Percentiles rank a stretch among this genome's conserved stretches.
Conservation (phyloP, 2,113 vertebrate genomes). For the Lasiurus cinereus region DNA sequence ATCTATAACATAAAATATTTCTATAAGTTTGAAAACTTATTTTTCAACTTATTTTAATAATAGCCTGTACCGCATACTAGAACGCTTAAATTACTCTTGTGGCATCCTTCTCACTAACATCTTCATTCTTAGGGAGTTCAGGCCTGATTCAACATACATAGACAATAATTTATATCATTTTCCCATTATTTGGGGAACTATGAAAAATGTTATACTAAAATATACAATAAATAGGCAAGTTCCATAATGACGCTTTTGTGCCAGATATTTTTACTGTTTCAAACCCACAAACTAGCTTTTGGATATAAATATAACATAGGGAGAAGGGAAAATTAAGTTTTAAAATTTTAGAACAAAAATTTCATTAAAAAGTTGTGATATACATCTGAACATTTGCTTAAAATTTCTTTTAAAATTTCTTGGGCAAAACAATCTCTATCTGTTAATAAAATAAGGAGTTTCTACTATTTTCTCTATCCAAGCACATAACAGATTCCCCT, state of each 20-base stretch:
- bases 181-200: constrained; percentile 35
- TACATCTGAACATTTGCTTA: constrained; percentile 5
- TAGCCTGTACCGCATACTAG: background rate
- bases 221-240: background rate
- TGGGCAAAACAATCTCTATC: background rate
- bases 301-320: background rate
- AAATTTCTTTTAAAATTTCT: constrained; percentile 15
- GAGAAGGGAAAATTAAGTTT: background rate
- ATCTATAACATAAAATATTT: constrained; percentile 39
- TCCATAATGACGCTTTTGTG: background rate
- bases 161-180: constrained; percentile 25
- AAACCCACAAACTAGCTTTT: constrained; percentile 44
- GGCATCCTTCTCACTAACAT: background rate
- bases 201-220: constrained; percentile 35
- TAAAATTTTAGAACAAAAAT: background rate
- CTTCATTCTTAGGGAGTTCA: constrained; percentile 19
- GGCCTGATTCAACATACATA: background rate
- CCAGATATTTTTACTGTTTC: background rate
- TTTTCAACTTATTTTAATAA: constrained; percentile 53
- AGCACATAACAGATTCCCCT: constrained; percentile 5
- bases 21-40: constrained; percentile 14
- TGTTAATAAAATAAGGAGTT: constrained; percentile 33
- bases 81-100: background rate
- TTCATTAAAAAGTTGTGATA: constrained; percentile 24
- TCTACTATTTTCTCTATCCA: constrained; percentile 20